Base-by-base conservation (phyloP, 2,888 invertebrate species). In the Drosophila pseudotakahashii region DNA sequence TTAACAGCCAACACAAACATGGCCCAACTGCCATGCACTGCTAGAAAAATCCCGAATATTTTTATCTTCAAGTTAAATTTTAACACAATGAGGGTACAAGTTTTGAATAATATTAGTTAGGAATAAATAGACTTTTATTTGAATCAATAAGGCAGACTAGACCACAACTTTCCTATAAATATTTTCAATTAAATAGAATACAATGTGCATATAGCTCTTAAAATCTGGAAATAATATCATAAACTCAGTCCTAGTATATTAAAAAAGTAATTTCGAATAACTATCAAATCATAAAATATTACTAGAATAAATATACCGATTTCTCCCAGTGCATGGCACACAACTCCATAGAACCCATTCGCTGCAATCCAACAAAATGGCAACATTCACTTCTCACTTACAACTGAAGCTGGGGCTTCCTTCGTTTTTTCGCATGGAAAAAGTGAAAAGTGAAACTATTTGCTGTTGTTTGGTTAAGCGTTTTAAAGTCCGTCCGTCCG, bases 1-100 rank as follows among this genome's bases (percentile, higher is more conserved):
- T 84, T 86, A 84, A 86, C 83, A 82, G 86, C 77, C 83, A 82
- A 82, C 88, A 87, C 82, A 82, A 84, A 81, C 85, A 87, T 60
- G 63, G 48, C 52, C 39, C 66, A 44, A 70, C 50, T 54, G 19
- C 23, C 7, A 26, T 10, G 54, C 72, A 71, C 68, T 69, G 39
- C n/a, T 4, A 39, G 16, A 70, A 68, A 57, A 34, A 7, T 3
- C 2, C n/a, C 16, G 3, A 0, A 4, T 3, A 0, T 13, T 4
- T 1, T 7, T 11, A 3, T 14, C 0, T 7, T 13, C 11, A 48
- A 48, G 32, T 47, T 16, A 2, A 32, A 13, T 1, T 11, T 30
- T 1, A 32, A 30, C 26, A 23, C 23, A 23, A 23, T 3, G 23
- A 19, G 19, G 19, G 19, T 2, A 19, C 1, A 19, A 19, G 19